A percentile compares a stretch with the other conserved stretches of the same genome.
Conservation (phyloP, 2,113 vertebrate species). For the Gracilinanus agilis region DNA sequence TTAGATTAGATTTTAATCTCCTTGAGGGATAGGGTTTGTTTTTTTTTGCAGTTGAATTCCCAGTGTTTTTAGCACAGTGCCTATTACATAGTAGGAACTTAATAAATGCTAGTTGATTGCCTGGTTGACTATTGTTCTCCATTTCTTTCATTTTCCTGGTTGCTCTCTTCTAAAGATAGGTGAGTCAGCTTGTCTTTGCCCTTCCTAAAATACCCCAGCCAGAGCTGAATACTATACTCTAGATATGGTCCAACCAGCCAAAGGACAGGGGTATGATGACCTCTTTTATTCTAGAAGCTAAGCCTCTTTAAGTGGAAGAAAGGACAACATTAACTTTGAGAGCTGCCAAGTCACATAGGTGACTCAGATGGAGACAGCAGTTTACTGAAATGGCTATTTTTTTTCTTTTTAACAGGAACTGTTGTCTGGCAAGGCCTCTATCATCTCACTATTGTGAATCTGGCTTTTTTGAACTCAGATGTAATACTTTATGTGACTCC, state of each 20-base stretch:
- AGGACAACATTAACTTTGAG: background rate
- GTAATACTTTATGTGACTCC: background rate
- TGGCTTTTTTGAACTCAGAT: background rate
- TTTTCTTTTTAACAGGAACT: background rate
- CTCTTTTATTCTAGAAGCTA: background rate
- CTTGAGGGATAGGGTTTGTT: background rate
- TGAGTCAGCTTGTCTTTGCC: background rate
- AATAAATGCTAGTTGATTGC: background rate
- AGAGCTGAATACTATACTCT: background rate
- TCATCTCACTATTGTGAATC: background rate
- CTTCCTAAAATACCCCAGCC: background rate
- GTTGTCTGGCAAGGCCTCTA: background rate
- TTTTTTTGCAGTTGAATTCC: background rate
- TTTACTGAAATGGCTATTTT: background rate
- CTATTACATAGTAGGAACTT: background rate
- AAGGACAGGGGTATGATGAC: background rate
- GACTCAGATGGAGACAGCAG: background rate
- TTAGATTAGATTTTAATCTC: background rate
- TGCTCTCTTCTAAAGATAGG: background rate
- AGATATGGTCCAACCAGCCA: background rate
- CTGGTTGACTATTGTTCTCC: background rate
- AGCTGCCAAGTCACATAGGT: background rate
- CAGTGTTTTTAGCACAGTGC: background rate
- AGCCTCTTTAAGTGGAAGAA: background rate
- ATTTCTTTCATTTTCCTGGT: background rate